Percentiles rank a stretch among this genome's conserved stretches.
Conservation (phyloP, 1,140 invertebrate species). For the Teleopsis dalmanni region DNA sequence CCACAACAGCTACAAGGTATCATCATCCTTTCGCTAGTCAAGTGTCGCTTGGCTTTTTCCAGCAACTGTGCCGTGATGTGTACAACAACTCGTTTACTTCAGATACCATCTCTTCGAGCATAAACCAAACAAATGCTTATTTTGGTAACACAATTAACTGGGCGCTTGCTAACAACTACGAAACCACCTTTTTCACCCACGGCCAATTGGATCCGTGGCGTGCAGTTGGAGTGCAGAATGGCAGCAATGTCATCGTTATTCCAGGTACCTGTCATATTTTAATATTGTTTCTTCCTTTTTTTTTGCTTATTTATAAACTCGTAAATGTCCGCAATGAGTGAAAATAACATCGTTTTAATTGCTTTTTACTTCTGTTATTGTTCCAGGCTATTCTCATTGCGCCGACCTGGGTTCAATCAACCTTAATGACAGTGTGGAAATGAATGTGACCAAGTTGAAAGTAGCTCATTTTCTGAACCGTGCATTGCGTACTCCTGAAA, state of each 20-base stretch:
- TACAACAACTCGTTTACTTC: background rate
- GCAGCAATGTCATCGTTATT: conserved; percentile 26
- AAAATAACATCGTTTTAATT: background rate
- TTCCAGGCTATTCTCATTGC: conserved; percentile 29
- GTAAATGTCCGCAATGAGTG: background rate
- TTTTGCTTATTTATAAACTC: background rate
- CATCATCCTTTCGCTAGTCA: conserved; percentile 49
- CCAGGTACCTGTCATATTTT: conserved; percentile 20
- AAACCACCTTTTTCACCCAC: conserved; percentile 56
- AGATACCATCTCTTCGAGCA: background rate
- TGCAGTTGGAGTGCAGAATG: conserved; percentile 22
- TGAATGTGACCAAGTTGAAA: conserved; percentile 37
- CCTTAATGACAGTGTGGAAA: conserved; percentile 22
- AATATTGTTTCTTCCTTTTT: conserved; percentile 5
- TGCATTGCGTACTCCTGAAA: background rate
- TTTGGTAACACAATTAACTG: conserved; percentile 54
- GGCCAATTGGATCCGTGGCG: conserved; percentile 58
- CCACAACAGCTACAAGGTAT: conserved; percentile 17
- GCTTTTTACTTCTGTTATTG: background rate
- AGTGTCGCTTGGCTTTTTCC: conserved; percentile 52
- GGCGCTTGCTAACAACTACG: conserved; percentile 15
- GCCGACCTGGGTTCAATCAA: conserved; percentile 32
- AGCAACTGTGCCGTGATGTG: conserved; percentile 56
- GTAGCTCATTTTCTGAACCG: conserved; percentile 29
- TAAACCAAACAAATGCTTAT: conserved; percentile 46